These are phyloP conservation scores for Aleadryas rufinucha DNA, from an alignment of 2,113 vertebrate species.

Conservation along the genomic window DNA sequence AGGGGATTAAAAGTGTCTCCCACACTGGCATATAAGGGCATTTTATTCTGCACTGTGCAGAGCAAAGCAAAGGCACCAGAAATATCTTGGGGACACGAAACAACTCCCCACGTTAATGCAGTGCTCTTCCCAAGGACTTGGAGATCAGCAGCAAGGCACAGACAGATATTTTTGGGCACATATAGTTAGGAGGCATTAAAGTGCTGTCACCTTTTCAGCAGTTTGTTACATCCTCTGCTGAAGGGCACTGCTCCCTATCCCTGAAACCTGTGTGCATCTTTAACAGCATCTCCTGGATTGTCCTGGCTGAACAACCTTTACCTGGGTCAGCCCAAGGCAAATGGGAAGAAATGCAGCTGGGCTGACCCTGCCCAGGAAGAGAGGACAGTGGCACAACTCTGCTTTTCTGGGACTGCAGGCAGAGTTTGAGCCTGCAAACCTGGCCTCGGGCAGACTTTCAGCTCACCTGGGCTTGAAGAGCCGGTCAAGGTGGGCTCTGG, in stretches of 20 bases:
- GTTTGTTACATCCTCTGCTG: not conserved
- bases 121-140: not conserved
- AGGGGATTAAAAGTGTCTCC: not conserved
- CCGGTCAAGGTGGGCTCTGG: not conserved
- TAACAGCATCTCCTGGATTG: not conserved
- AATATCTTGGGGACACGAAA: not conserved
- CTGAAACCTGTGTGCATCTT: not conserved
- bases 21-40: not conserved
- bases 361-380: not conserved
- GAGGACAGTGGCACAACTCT: not conserved
- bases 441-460: not conserved
- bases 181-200: not conserved
- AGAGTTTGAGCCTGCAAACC: not conserved
- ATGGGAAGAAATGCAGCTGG: not conserved
- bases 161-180: not conserved
- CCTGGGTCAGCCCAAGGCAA: not conserved
- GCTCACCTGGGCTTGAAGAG: not conserved
- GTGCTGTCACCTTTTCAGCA: not conserved
- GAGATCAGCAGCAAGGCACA: not conserved
- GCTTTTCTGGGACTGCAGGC: not conserved
- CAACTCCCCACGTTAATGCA: not conserved
- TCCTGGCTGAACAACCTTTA: not conserved
- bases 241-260: not conserved
- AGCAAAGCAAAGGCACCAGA: not conserved
- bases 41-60: not conserved